These are phyloP conservation scores for Nomada hirtipes DNA, from an alignment of 2,888 invertebrate genomes.

Conservation along the genomic window DNA sequence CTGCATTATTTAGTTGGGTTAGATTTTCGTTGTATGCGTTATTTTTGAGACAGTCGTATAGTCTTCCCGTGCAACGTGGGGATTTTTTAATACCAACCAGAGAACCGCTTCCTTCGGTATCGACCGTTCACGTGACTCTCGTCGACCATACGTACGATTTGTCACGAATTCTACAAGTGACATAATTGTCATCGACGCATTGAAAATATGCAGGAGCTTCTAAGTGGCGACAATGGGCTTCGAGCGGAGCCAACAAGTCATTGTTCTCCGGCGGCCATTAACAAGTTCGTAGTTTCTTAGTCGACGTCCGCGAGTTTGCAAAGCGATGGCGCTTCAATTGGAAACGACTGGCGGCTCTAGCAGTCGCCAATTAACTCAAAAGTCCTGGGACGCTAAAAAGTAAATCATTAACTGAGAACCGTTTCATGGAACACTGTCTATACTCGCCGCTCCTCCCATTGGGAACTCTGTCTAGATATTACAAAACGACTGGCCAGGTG, in stretches of 20 bases:
- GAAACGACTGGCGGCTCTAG: constrained; percentile 31
- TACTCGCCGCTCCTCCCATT: not conserved
- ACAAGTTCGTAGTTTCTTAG: constrained; percentile 55
- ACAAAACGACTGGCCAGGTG: too few relatives aligned
- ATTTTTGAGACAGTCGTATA: too few relatives aligned
- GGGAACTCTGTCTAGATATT: not conserved
- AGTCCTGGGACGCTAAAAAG: constrained; percentile 43
- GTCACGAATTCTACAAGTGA: not conserved
- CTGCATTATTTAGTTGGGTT: too few relatives aligned
- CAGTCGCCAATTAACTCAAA: constrained; percentile 53
- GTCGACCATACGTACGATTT: not conserved
- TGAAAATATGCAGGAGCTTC: constrained; percentile 21
- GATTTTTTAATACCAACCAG: too few relatives aligned
- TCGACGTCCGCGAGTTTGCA: constrained; percentile 45
- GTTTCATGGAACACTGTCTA: constrained; percentile 1
- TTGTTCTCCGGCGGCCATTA: constrained; percentile 60
- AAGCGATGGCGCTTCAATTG: constrained; percentile 55
- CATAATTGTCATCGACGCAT: constrained; percentile 6
- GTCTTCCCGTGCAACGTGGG: too few relatives aligned
- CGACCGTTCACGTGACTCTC: not conserved
- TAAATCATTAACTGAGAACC: constrained; percentile 45
- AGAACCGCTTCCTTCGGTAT: too few relatives aligned
- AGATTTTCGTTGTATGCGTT: too few relatives aligned
- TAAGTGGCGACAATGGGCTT: constrained; percentile 30
- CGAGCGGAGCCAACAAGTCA: constrained; percentile 29